Evolutionary conservation across 2,113 vertebrate genomes (phyloP).

Genomic region (Coturnix japonica): DNA sequence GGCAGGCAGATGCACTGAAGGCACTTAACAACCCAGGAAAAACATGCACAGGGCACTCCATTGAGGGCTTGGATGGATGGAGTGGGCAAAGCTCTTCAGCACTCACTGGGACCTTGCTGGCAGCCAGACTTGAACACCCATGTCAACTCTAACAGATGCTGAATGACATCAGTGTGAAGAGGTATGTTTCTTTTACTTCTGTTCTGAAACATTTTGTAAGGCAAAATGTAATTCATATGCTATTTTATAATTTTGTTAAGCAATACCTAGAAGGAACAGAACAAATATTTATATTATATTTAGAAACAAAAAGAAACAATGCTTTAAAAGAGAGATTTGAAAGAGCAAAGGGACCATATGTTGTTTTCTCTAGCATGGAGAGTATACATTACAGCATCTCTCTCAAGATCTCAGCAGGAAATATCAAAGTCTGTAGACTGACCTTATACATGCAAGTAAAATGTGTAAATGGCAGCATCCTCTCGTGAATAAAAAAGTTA

Average conservation of each 20-base stretch:
- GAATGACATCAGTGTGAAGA: background rate
- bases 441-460: background rate
- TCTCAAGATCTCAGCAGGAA: background rate
- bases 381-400: background rate
- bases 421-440: background rate
- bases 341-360: background rate
- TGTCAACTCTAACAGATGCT: background rate
- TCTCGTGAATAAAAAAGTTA: background rate
- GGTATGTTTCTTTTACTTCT: background rate
- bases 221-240: background rate
- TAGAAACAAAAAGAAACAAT: background rate
- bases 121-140: background rate
- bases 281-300: background rate
- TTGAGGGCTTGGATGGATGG: rapidly evolving
- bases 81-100: background rate
- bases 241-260: background rate
- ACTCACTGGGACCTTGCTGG: background rate
- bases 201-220: background rate
- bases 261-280: background rate
- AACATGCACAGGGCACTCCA: background rate
- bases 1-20: background rate
- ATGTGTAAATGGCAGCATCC: background rate
- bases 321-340: background rate
- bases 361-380: background rate
- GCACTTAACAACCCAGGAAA: background rate